Evolutionary conservation across 1,140 invertebrate genomes (phyloP), one percentile per base, ranked within the genome.

Genomic region (Delia radicum): DNA sequence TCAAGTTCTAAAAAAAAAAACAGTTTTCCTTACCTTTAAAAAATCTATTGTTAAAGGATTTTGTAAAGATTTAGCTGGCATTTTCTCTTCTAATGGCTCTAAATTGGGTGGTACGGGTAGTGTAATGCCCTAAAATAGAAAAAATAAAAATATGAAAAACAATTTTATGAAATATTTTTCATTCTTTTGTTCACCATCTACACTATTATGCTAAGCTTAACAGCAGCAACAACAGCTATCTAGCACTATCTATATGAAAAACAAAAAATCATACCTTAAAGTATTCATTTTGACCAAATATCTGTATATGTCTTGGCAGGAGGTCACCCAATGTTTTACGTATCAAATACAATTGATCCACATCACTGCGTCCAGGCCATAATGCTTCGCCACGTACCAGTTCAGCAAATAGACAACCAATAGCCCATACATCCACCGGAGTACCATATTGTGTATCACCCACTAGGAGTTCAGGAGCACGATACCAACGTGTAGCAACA

Each of bases 401-500:
- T 87, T 99, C 98, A 4, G 97, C 97, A 85, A 97, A 95, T 1
- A 99, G 97, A 87, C 83, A 85, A 10, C 83, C 83, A 61, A 86
- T 86, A 55, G 84, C 85, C 98, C 98, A 99, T 13, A 99, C 95
- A 85, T 99, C 98, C 0, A 99, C 98, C 0, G 96, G 94, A 0
- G 96, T 95, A 6, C 97, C 95, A 84, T 99, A 99, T 83, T 96
- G 93, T 2, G 96, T 98, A 84, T 99, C 98, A 0, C 98, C 98
- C 0, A 99, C 98, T 24, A 99, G 88, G 10, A 99, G 89, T 87
- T 99, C 98, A 0, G 96, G 97, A 15, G 97, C 95, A 74, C 98
- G 89, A 87, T 99, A 99, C 98, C 98, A 99, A 27, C 98, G 89
- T 6, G 98, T 99, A 2, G 98, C 98, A 63, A 99, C 98, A 87